Percentiles rank a stretch among this genome's conserved stretches.
phyloP scores from a whole-genome alignment of 2,888 invertebrate genomes.

The Neoascia interrupta region DNA sequence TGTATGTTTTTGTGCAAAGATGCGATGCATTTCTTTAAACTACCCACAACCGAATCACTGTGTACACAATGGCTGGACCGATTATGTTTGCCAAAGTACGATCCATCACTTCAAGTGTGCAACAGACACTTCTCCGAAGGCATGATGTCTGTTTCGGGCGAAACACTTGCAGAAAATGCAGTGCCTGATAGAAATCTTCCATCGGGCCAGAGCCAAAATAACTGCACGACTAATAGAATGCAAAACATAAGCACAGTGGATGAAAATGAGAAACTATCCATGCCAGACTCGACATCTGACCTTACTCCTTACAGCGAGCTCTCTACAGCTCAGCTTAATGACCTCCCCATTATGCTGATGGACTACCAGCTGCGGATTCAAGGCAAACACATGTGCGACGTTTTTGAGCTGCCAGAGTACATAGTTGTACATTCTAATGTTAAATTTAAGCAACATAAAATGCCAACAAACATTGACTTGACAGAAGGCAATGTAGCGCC shows the following conservation, averaged over 20 bases:
- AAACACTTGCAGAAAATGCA: not conserved
- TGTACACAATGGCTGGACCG: not conserved
- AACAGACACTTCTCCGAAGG: constrained; percentile 24
- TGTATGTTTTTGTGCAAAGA: not conserved
- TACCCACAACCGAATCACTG: not conserved
- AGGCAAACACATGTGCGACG: constrained; percentile 25
- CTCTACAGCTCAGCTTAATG: too few relatives aligned
- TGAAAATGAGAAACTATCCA: too few relatives aligned
- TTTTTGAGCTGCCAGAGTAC: constrained; percentile 28
- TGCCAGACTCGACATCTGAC: too few relatives aligned
- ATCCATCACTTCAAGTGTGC: not conserved
- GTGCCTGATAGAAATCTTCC: constrained; percentile 26
- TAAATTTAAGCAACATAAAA: too few relatives aligned
- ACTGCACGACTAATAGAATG: too few relatives aligned
- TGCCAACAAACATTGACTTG: too few relatives aligned
- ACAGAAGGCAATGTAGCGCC: too few relatives aligned
- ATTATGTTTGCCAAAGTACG: not conserved
- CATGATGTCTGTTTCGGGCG: not conserved
- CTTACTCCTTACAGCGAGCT: too few relatives aligned
- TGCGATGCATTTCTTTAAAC: not conserved
- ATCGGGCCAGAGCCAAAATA: too few relatives aligned
- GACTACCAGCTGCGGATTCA: constrained; percentile 20
- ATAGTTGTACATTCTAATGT: too few relatives aligned
- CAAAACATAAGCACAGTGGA: too few relatives aligned
- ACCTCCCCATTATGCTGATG: not conserved